These are phyloP conservation scores for Microctonus hyperodae DNA, from an alignment of 2,888 invertebrate species.

Conservation along the genomic window DNA sequence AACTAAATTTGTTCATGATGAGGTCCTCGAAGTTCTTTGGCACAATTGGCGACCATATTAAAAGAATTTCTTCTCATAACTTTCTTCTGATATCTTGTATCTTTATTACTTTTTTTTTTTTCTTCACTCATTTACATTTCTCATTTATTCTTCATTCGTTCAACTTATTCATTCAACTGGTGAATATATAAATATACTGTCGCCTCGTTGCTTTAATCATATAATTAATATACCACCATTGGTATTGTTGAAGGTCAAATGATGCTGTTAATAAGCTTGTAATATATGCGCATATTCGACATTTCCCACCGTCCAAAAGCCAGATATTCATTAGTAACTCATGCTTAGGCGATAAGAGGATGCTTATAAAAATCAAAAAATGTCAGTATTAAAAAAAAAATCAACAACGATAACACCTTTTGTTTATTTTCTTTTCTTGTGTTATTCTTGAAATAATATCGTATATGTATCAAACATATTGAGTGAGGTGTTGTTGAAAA, in stretches of 20 bases:
- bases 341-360: background rate
- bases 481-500: conserved; percentile 17
- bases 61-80: background rate
- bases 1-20: conserved; percentile 11
- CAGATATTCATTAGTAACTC: background rate
- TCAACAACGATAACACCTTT: conserved; percentile 8
- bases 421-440: background rate
- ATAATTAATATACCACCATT: conserved; percentile 27
- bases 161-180: background rate
- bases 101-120: background rate
- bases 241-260: conserved; percentile 21
- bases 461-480: conserved; percentile 27
- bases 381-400: background rate
- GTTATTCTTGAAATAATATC: conserved; percentile 7
- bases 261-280: conserved; percentile 28
- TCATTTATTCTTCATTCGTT: background rate
- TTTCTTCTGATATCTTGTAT: conserved; percentile 3
- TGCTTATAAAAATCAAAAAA: conserved; percentile 8
- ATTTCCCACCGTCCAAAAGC: conserved; percentile 33
- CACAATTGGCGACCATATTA: conserved; percentile 29
- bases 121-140: background rate
- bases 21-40: conserved; percentile 30
- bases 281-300: conserved; percentile 16
- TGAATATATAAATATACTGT: conserved; percentile 10
- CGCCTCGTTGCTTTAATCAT: conserved; percentile 28